Conservation (phyloP, 1,140 invertebrate species). For the Scaptomyza montana region DNA sequence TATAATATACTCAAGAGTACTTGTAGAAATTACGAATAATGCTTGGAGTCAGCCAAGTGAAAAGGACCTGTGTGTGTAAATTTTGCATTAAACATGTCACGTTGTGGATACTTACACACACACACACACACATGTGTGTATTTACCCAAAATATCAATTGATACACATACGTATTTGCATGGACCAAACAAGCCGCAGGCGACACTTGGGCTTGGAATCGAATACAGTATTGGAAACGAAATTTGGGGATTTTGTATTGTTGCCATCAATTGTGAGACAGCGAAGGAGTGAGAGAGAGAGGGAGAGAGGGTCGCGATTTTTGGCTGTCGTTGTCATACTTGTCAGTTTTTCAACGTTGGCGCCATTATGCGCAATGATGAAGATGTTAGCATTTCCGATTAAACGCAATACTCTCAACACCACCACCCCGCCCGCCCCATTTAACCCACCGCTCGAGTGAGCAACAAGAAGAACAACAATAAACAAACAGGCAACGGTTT, state of each 20-base stretch:
- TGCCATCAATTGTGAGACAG: not conserved
- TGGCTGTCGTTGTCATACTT: constrained; percentile 19
- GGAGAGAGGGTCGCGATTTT: constrained; percentile 29
- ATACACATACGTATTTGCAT: constrained; percentile 69
- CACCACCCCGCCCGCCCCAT: no score
- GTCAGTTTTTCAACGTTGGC: constrained; percentile 46
- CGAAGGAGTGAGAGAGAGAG: not conserved
- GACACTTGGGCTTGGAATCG: not conserved
- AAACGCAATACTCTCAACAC: constrained; percentile 38
- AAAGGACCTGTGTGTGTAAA: not conserved
- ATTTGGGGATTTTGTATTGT: constrained; percentile 22
- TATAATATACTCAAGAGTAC: not conserved
- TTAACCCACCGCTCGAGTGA: constrained; percentile 23
- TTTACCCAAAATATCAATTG: constrained; percentile 72
- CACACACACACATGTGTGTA: constrained; percentile 5
- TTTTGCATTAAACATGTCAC: constrained; percentile 45
- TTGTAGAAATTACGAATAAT: not conserved
- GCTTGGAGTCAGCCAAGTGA: not conserved
- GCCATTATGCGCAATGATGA: constrained; percentile 57
- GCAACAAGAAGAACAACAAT: constrained; percentile 15
- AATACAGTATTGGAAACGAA: constrained; percentile 8
- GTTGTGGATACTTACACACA: constrained; percentile 43
- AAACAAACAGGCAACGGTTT: constrained; percentile 37
- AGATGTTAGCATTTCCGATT: constrained; percentile 78
- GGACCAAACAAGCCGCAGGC: constrained; percentile 46